Evolutionary conservation across 2,113 vertebrate species (phyloP).

Genomic region (Setophaga petechia): DNA sequence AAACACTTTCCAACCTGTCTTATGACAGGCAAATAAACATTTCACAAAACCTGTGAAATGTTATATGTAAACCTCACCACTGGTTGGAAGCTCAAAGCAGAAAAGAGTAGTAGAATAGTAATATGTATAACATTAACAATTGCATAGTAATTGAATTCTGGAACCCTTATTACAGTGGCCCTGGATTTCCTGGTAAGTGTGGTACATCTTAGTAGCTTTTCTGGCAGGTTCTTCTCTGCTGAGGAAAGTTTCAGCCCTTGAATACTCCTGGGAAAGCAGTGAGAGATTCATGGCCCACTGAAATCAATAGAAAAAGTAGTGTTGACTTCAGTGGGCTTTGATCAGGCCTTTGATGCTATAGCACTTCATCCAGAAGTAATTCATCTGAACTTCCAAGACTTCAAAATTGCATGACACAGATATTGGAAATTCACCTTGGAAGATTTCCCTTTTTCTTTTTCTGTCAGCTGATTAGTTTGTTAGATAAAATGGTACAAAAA

Average conservation of each 20-base stretch:
- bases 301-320: conserved; percentile 26
- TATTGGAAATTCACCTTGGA: not conserved
- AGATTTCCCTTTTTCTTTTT: not conserved
- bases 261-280: not conserved
- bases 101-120: not conserved
- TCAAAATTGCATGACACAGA: not conserved
- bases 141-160: not conserved
- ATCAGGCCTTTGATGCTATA: conserved; percentile 61
- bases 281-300: conserved; percentile 18
- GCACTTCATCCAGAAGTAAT: conserved; percentile 3
- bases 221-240: not conserved
- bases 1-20: not conserved
- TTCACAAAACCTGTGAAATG: not conserved
- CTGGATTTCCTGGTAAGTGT: conserved; percentile 15
- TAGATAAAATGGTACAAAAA: not conserved
- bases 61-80: not conserved
- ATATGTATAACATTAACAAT: not conserved
- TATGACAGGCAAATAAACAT: not conserved
- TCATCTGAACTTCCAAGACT: not conserved
- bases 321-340: conserved; percentile 52
- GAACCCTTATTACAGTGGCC: not conserved
- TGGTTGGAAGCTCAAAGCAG: not conserved
- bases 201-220: not conserved
- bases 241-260: not conserved
- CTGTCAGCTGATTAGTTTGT: not conserved